A percentile compares a stretch with the other conserved stretches of the same genome.
Evolutionary conservation across 2,113 vertebrate genomes (phyloP).

Genomic region (Oplegnathus fasciatus): DNA sequence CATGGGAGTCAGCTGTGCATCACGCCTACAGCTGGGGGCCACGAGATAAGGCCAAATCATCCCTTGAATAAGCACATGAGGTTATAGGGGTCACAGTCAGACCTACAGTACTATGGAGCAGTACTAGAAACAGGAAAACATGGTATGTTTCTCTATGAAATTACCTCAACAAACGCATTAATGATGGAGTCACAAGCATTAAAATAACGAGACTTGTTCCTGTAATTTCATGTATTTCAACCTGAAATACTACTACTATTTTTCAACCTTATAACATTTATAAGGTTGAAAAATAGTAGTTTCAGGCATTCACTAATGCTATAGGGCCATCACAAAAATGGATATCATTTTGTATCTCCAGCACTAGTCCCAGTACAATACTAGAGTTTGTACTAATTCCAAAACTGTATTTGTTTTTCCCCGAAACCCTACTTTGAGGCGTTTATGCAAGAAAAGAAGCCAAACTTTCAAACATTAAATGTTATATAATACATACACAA

Average conservation of each 20-base stretch:
- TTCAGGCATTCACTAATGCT: too few relatives aligned
- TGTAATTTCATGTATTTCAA: neutral
- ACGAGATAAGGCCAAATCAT: constrained; percentile 28
- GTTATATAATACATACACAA: neutral
- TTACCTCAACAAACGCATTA: neutral
- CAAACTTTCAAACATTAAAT: too few relatives aligned
- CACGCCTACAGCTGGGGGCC: constrained; percentile 49
- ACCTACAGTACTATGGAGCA: neutral
- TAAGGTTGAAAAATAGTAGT: too few relatives aligned
- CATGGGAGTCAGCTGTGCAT: constrained; percentile 57
- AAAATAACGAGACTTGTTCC: neutral
- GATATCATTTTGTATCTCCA: too few relatives aligned
- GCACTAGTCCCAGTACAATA: too few relatives aligned
- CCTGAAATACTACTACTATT: too few relatives aligned
- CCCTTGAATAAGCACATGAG: constrained; percentile 20
- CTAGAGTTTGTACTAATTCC: too few relatives aligned
- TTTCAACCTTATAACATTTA: too few relatives aligned
- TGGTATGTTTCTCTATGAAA: neutral
- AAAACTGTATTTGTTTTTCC: too few relatives aligned
- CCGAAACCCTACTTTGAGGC: too few relatives aligned
- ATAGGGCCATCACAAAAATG: too few relatives aligned
- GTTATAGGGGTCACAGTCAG: constrained; percentile 9
- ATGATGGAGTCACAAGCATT: neutral
- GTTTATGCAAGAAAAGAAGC: too few relatives aligned
- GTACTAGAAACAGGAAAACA: neutral